Conservation (phyloP, 2,888 invertebrate species). For the Amitus sp. region DNA sequence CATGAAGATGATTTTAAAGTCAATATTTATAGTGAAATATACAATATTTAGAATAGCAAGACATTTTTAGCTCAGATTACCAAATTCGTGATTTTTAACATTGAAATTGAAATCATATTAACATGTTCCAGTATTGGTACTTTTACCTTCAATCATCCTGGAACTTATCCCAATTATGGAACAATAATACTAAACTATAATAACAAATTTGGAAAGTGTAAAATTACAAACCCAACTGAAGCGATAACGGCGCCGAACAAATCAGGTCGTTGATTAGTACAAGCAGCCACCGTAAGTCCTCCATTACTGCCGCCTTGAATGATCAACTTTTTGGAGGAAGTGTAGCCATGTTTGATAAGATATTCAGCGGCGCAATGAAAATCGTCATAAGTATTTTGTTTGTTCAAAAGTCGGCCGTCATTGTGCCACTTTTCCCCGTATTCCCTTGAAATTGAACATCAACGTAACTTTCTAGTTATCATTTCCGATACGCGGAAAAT, state of each 20-base stretch:
- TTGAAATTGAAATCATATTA: too few species aligned
- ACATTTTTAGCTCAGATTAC: too few species aligned
- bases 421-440: conserved; percentile 99
- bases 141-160: too few species aligned
- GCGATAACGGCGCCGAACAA: conserved; percentile 92
- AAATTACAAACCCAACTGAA: conserved; percentile 75
- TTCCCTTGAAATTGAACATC: conserved; percentile 74
- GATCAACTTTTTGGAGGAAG: conserved; percentile 76
- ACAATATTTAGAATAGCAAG: too few species aligned
- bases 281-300: conserved; percentile 94
- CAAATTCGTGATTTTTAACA: too few species aligned
- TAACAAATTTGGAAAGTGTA: too few species aligned
- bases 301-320: conserved; percentile 98
- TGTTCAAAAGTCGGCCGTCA: conserved; percentile 87
- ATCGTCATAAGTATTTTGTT: conserved; percentile 98
- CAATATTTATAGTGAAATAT: too few species aligned
- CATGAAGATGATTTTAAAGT: too few species aligned
- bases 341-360: conserved; percentile 83
- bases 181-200: too few species aligned
- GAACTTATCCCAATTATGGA: too few species aligned
- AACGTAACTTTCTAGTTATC: not conserved
- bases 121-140: too few species aligned
- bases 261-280: conserved; percentile 94
- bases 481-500: conserved; percentile 2
- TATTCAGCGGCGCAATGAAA: conserved; percentile 93